Conservation (phyloP, 2,113 vertebrate species). For the Bungarus multicinctus region DNA sequence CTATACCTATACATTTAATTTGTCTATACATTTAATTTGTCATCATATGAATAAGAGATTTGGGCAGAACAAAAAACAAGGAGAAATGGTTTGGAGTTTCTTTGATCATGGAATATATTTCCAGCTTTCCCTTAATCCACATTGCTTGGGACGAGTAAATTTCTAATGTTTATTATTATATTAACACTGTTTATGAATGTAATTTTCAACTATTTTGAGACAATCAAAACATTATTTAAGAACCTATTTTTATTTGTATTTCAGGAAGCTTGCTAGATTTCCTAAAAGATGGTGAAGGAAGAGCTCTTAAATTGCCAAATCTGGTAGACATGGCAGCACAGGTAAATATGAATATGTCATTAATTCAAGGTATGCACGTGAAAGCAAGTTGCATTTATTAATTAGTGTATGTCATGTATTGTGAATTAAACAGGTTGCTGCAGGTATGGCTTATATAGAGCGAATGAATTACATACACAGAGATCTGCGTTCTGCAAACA, state of each 20-base stretch:
- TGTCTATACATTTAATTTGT: background rate
- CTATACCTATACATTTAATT: background rate
- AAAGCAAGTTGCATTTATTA: background rate
- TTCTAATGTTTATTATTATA: background rate
- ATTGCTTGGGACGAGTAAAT: background rate
- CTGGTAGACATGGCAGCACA: slow-evolving; percentile 97
- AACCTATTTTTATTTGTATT: slow-evolving; percentile 35
- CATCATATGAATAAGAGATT: background rate
- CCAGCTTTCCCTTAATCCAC: background rate
- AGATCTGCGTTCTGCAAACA: slow-evolving; percentile 94
- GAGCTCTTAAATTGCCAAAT: slow-evolving; percentile 88
- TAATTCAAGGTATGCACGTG: background rate
- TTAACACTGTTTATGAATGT: background rate
- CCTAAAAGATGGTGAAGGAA: slow-evolving; percentile 89
- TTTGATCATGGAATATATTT: background rate
- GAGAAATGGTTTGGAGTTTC: background rate
- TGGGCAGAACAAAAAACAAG: background rate
- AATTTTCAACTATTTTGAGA: background rate
- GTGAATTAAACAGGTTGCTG: slow-evolving; percentile 76
- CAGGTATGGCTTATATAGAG: slow-evolving; percentile 97
- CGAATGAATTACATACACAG: slow-evolving; percentile 99
- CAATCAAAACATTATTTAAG: background rate
- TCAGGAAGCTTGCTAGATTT: slow-evolving; percentile 95
- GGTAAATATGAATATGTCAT: slow-evolving; percentile 68
- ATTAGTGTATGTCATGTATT: background rate